Evolutionary conservation across 64 coral and sea anemone genomes (phyloP).

Genomic region (Platygyra sinensis): DNA sequence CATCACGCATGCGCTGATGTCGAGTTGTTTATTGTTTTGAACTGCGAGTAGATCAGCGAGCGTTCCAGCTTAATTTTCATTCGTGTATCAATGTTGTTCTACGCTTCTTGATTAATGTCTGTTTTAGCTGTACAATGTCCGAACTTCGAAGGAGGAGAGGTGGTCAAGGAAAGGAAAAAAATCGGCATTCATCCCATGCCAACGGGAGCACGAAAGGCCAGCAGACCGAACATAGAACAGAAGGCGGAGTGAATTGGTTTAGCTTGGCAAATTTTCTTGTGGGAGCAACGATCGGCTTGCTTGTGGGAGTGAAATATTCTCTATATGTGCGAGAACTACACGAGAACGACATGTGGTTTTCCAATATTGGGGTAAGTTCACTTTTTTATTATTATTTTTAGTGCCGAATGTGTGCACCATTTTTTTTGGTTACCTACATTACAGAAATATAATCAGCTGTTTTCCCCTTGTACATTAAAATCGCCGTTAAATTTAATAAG

Average conservation of each 20-base stretch:
- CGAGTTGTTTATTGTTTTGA: neutral
- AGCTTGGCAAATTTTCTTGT: conserved; percentile 37
- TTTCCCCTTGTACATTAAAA: neutral
- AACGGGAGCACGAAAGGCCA: conserved; percentile 3
- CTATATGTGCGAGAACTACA: conserved; percentile 88
- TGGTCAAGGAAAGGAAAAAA: neutral
- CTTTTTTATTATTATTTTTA: neutral
- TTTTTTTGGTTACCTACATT: neutral
- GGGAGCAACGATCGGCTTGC: conserved; percentile 46
- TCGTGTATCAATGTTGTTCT: neutral
- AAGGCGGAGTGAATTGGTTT: neutral
- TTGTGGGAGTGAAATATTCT: conserved; percentile 76
- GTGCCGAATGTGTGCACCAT: neutral
- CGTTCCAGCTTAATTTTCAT: neutral
- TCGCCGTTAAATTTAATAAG: neutral
- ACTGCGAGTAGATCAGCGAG: neutral
- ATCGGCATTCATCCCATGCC: neutral
- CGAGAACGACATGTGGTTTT: conserved; percentile 99
- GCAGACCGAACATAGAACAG: neutral
- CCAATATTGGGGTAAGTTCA: conserved; percentile 90
- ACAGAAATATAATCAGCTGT: neutral
- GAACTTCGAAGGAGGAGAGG: conserved; percentile 37
- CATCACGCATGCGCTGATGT: conserved; percentile 5
- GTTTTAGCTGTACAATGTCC: conserved; percentile 35
- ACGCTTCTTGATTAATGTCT: conserved; percentile 22